Evolutionary conservation across 1,140 invertebrate species (phyloP).

Genomic region (Psix sp.): DNA sequence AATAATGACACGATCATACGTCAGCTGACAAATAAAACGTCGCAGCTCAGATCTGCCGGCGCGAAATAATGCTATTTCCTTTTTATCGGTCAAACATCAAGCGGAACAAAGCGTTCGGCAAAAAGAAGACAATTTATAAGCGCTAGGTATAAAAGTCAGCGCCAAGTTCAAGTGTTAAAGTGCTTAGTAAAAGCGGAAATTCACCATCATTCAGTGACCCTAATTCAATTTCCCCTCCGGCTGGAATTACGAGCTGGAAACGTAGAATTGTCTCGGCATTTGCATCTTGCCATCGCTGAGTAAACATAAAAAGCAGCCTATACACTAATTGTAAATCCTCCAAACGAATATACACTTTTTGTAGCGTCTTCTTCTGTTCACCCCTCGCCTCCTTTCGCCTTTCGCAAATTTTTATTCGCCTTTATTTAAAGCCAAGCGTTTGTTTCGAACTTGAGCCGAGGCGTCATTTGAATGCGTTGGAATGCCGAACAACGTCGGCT

Average conservation of each 20-base stretch:
- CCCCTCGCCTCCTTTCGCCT: constrained; percentile 13
- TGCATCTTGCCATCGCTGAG: constrained; percentile 18
- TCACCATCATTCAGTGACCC: constrained; percentile 31
- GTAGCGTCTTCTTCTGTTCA: background rate
- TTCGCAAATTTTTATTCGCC: constrained; percentile 48
- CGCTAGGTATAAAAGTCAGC: background rate
- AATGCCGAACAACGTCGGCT: constrained; percentile 63
- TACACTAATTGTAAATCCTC: constrained; percentile 44
- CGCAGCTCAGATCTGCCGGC: background rate
- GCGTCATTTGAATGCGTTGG: constrained; percentile 66
- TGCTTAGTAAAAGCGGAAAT: constrained; percentile 39
- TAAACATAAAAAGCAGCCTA: constrained; percentile 23
- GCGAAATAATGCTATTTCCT: too few relatives aligned
- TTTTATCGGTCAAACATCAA: too few relatives aligned
- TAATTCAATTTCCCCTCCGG: constrained; percentile 33
- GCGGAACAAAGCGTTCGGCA: background rate
- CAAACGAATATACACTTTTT: constrained; percentile 16
- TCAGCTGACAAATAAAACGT: constrained; percentile 23
- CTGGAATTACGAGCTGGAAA: constrained; percentile 20
- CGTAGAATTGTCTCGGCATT: constrained; percentile 20
- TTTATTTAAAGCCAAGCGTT: constrained; percentile 41
- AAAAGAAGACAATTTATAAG: constrained; percentile 14
- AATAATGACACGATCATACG: constrained; percentile 31
- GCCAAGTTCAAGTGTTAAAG: constrained; percentile 36
- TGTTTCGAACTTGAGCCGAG: constrained; percentile 50